phyloP scores from a whole-genome alignment of 2,888 invertebrate species.

The Metallyticus violacea region DNA sequence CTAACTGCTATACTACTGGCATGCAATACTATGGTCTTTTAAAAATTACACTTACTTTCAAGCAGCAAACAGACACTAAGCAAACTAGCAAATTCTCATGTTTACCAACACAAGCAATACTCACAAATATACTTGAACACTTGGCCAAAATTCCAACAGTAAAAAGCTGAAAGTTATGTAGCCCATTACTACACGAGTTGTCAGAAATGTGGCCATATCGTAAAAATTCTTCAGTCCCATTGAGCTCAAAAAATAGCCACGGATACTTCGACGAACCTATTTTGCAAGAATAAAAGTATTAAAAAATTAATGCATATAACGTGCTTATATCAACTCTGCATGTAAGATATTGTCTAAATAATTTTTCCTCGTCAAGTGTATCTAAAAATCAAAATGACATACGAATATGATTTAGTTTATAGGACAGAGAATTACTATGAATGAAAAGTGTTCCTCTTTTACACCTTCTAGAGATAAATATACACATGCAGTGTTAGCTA shows the following conservation, averaged over 20 bases:
- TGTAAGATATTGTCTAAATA: not conserved
- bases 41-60: no score
- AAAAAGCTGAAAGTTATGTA: slow-evolving; percentile 92
- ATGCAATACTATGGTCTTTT: not conserved
- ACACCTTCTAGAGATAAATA: no score
- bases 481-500: no score
- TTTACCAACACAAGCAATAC: slow-evolving; percentile 40
- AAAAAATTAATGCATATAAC: slow-evolving; percentile 29
- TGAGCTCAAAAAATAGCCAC: slow-evolving; percentile 74
- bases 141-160: slow-evolving; percentile 77
- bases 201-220: slow-evolving; percentile 75
- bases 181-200: slow-evolving; percentile 80
- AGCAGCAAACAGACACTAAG: not conserved
- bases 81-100: not conserved
- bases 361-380: no score
- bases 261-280: slow-evolving; percentile 73
- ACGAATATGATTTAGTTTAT: no score
- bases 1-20: no score
- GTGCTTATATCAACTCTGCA: not conserved
- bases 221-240: slow-evolving; percentile 69
- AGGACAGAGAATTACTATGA: no score
- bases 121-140: slow-evolving; percentile 76
- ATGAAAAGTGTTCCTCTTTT: no score
- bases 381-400: no score
- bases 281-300: not conserved